Percentiles rank a stretch among this genome's conserved stretches.
phyloP scores from a whole-genome alignment of 2,113 vertebrate genomes.

The Saimiri boliviensis region DNA sequence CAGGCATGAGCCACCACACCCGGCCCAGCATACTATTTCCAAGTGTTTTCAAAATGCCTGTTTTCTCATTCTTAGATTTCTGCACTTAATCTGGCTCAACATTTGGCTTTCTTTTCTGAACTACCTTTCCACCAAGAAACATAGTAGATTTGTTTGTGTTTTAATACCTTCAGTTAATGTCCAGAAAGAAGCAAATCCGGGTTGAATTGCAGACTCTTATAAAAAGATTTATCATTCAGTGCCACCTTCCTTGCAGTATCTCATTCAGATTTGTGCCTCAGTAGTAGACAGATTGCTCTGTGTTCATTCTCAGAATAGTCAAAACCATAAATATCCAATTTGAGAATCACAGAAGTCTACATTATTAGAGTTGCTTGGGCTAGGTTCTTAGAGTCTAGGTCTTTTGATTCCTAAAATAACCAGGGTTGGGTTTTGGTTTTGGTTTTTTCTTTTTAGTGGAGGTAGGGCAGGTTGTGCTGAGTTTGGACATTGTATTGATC shows the following conservation, averaged over 20 bases:
- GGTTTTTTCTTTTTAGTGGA: neutral
- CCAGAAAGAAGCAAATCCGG: neutral
- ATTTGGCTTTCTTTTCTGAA: slow-evolving; percentile 13
- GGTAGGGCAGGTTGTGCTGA: neutral
- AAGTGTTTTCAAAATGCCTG: neutral
- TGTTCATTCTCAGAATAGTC: neutral
- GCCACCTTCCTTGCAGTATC: neutral
- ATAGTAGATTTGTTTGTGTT: neutral
- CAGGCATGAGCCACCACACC: too few species aligned
- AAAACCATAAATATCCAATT: neutral
- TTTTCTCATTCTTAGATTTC: slow-evolving; percentile 25
- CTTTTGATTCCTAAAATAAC: neutral
- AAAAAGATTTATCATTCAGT: neutral
- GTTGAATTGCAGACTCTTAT: neutral
- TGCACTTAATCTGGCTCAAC: neutral
- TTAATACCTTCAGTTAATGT: neutral
- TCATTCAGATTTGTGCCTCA: neutral
- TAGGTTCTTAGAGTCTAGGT: neutral
- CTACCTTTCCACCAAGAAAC: neutral
- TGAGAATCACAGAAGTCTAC: neutral
- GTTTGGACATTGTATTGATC: neutral
- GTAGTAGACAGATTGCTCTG: neutral
- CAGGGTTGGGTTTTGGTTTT: neutral
- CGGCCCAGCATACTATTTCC: neutral
- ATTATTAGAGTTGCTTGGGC: neutral